These are phyloP conservation scores for Celastrina argiolus DNA, from an alignment of 2,888 invertebrate species.

Conservation along the genomic window DNA sequence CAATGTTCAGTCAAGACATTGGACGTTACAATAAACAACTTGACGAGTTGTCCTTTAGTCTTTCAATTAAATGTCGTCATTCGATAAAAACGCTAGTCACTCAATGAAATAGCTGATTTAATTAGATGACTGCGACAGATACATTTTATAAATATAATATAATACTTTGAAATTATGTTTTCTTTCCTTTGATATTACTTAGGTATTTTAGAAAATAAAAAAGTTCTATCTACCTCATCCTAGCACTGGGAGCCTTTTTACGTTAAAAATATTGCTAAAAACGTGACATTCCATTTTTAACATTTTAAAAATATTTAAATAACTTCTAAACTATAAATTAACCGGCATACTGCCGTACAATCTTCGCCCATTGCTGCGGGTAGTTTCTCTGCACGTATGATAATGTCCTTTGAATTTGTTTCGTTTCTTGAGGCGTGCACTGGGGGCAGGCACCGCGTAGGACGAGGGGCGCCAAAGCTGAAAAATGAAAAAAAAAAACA, in stretches of 20 bases:
- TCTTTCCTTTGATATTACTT: too few species aligned
- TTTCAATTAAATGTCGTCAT: too few species aligned
- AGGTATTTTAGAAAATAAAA: too few species aligned
- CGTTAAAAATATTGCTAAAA: not conserved
- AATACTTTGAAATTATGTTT: too few species aligned
- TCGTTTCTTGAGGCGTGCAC: constrained; percentile 82
- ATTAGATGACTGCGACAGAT: too few species aligned
- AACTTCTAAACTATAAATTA: constrained; percentile 40
- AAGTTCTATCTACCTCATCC: not conserved
- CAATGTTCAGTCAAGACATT: too few species aligned
- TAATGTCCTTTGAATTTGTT: constrained; percentile 85
- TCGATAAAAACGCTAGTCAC: too few species aligned
- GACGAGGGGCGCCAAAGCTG: constrained; percentile 86
- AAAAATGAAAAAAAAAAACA: constrained; percentile 39
- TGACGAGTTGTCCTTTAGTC: too few species aligned
- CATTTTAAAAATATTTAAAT: constrained; percentile 8
- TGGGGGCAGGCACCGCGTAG: constrained; percentile 85
- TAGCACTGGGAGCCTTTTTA: not conserved
- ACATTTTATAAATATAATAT: too few species aligned
- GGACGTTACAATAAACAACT: too few species aligned
- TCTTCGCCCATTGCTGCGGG: constrained; percentile 87
- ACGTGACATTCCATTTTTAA: not conserved
- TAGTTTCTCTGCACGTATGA: constrained; percentile 85
- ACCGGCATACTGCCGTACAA: constrained; percentile 83
- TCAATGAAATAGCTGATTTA: too few species aligned